Evolutionary conservation across 1,140 invertebrate genomes (phyloP).

Genomic region (Diprion similis): DNA sequence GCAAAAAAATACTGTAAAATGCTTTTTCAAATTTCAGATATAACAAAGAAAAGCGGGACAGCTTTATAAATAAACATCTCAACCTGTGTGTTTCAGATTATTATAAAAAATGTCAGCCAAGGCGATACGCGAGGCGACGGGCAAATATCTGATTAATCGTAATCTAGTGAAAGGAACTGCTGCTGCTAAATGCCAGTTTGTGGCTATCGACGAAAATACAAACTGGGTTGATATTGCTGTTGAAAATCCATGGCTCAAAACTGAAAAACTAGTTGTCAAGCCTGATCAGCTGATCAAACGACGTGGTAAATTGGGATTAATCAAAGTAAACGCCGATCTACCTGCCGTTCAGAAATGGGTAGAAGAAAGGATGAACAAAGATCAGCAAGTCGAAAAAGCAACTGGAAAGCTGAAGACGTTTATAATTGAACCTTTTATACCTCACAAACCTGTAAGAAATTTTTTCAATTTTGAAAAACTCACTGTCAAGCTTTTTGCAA

Average conservation of each 20-base stretch:
- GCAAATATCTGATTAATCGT: conserved; percentile 92
- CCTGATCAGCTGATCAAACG: conserved; percentile 99
- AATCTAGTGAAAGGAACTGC: conserved; percentile 74
- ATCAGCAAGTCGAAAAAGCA: conserved; percentile 86
- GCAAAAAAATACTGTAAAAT: too few species aligned
- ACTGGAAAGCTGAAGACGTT: conserved; percentile 90
- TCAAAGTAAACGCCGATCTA: conserved; percentile 91
- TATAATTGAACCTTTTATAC: conserved; percentile 96
- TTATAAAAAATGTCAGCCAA: conserved; percentile 89
- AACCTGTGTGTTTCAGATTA: conserved; percentile 1
- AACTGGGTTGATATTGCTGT: conserved; percentile 80
- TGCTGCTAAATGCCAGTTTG: conserved; percentile 82
- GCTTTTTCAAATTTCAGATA: too few species aligned
- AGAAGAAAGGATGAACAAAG: conserved; percentile 83
- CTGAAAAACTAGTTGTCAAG: conserved; percentile 91
- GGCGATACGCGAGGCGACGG: conserved; percentile 95
- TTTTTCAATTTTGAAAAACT: conserved; percentile 17
- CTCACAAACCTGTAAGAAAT: conserved; percentile 81
- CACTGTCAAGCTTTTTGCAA: not conserved
- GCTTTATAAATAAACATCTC: too few species aligned
- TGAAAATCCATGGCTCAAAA: conserved; percentile 88
- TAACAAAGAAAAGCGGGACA: too few species aligned
- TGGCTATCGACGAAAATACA: conserved; percentile 78
- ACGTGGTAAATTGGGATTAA: conserved; percentile 95
- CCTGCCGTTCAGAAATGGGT: conserved; percentile 87